These are phyloP conservation scores for Anoplophora glabripennis DNA, from an alignment of 1,140 invertebrate genomes.

Conservation along the genomic window DNA sequence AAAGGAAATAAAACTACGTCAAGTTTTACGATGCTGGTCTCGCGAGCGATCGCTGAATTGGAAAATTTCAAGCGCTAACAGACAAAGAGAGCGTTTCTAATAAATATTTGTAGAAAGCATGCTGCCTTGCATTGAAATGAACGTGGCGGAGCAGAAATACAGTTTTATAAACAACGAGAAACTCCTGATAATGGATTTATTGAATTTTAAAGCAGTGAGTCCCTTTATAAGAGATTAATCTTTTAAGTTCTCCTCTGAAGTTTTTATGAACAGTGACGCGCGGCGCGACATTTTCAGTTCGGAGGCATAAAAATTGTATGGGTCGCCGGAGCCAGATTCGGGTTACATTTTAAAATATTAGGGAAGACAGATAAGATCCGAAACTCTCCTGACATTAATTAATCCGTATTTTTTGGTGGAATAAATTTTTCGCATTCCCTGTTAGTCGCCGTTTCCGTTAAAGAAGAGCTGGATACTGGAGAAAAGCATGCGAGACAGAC, in stretches of 20 bases:
- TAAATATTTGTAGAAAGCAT: slow-evolving; percentile 30
- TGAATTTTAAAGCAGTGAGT: slow-evolving; percentile 18
- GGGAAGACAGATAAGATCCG: no score
- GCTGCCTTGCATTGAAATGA: slow-evolving; percentile 22
- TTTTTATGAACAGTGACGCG: not conserved
- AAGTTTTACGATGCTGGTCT: slow-evolving; percentile 29
- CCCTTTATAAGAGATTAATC: slow-evolving; percentile 4
- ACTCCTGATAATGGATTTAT: slow-evolving; percentile 19
- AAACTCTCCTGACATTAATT: no score
- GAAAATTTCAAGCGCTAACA: slow-evolving; percentile 32
- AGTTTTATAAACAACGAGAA: slow-evolving; percentile 20
- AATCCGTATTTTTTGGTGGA: no score
- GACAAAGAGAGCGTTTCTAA: slow-evolving; percentile 31
- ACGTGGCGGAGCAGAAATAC: slow-evolving; percentile 9
- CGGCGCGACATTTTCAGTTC: no score
- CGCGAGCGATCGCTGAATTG: slow-evolving; percentile 28
- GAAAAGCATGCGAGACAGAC: no score
- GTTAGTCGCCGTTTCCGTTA: no score
- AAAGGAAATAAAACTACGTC: not conserved
- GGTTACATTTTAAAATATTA: no score
- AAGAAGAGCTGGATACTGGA: no score
- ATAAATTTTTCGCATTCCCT: no score
- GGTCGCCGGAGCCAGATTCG: no score
- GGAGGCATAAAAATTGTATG: no score
- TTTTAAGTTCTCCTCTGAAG: not conserved